Conservation (phyloP, 1,140 invertebrate genomes). For the Tetramorium parvispinum region DNA sequence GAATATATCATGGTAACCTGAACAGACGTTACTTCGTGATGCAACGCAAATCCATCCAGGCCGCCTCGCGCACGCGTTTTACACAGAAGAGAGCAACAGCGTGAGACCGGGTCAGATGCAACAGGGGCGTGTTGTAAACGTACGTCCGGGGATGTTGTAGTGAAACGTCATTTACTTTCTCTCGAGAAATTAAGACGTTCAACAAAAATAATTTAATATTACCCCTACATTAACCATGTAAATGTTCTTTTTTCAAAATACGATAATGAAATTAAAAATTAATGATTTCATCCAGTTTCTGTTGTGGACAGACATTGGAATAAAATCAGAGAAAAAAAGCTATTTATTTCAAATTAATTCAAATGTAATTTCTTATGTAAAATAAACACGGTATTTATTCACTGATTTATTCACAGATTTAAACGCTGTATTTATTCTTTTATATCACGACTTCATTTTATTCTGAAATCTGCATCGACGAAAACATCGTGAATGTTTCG, state of each 20-base stretch:
- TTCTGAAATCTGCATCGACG: too few relatives aligned
- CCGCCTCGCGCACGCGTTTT: constrained; percentile 11
- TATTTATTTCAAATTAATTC: not conserved
- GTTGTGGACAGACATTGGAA: not conserved
- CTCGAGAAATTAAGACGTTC: not conserved
- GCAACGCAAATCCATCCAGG: not conserved
- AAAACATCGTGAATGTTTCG: not conserved
- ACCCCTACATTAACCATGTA: not conserved
- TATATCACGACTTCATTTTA: not conserved
- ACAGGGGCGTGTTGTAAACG: constrained; percentile 7
- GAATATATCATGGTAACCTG: constrained; percentile 33
- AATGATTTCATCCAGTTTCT: not conserved
- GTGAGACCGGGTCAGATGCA: constrained; percentile 20
- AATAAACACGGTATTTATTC: not conserved
- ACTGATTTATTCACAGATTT: not conserved
- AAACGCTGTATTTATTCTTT: not conserved
- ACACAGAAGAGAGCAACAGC: constrained; percentile 10
- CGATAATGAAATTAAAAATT: not conserved
- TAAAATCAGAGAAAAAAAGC: not conserved
- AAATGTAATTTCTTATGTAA: not conserved
- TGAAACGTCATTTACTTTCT: not conserved
- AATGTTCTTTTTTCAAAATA: not conserved
- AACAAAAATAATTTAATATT: not conserved
- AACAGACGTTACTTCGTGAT: constrained; percentile 44
- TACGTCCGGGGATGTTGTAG: not conserved